These are phyloP conservation scores for Sericinus montela DNA, from an alignment of 2,888 invertebrate species.

Conservation along the genomic window DNA sequence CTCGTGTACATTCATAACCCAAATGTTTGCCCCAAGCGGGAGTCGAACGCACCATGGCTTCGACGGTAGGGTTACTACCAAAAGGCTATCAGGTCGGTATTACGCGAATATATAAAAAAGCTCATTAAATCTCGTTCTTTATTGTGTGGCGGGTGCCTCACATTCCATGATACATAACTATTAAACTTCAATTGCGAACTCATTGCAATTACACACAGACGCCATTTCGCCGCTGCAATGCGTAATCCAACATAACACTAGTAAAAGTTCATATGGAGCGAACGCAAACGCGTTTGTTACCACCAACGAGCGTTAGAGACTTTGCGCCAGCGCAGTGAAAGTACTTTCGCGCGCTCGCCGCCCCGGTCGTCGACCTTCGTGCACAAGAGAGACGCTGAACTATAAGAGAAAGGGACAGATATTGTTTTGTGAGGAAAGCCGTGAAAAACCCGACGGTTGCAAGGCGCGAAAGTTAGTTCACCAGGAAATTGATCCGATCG, in stretches of 20 bases:
- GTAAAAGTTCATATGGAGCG: conserved; percentile 40
- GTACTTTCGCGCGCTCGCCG: conserved; percentile 76
- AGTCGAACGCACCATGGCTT: no score
- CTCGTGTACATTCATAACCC: no score
- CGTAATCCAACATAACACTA: conserved; percentile 43
- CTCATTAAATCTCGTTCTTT: neutral
- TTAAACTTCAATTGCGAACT: conserved; percentile 46
- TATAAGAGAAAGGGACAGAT: conserved; percentile 43
- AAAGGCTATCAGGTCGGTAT: no score
- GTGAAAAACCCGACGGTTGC: conserved; percentile 54
- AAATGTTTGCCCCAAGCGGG: no score
- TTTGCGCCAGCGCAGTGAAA: conserved; percentile 73
- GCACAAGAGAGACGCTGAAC: conserved; percentile 39
- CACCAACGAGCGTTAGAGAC: conserved; percentile 49
- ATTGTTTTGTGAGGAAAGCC: conserved; percentile 62
- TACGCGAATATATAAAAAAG: neutral
- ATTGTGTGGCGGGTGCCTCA: conserved; percentile 18
- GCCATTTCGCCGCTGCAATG: conserved; percentile 49
- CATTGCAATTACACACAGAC: conserved; percentile 23
- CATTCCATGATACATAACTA: conserved; percentile 66
- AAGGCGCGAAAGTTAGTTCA: conserved; percentile 61
- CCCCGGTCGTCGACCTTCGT: conserved; percentile 72
- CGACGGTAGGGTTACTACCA: no score
- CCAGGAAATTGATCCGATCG: conserved; percentile 62
- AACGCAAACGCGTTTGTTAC: conserved; percentile 57